phyloP scores from a whole-genome alignment of 2,797 vertebrate species.

The Megalops cyprinoides region DNA sequence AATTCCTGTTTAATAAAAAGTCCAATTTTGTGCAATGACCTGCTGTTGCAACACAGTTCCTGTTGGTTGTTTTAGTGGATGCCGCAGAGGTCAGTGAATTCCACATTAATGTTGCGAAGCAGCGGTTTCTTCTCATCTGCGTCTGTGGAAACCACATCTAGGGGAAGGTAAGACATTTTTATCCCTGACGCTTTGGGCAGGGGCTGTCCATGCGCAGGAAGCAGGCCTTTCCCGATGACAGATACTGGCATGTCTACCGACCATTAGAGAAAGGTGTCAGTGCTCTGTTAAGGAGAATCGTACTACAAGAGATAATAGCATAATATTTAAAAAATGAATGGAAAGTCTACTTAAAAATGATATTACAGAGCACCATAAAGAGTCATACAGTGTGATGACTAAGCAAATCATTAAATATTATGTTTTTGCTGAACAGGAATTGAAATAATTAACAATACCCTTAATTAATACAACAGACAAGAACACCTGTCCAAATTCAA shows the following conservation, averaged over 20 bases:
- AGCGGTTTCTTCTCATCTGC: conserved; percentile 38
- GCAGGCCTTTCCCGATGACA: background rate
- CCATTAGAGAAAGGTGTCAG: background rate
- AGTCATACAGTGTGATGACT: background rate
- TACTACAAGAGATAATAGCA: too few relatives aligned
- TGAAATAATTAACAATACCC: too few relatives aligned
- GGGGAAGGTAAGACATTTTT: conserved; percentile 41
- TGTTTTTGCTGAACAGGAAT: background rate
- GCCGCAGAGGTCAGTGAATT: conserved; percentile 37
- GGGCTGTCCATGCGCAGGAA: conserved; percentile 12
- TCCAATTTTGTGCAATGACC: background rate
- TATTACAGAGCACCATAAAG: background rate
- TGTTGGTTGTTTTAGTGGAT: conserved; percentile 25
- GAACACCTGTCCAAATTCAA: too few relatives aligned
- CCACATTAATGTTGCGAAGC: conserved; percentile 34
- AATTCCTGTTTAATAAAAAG: conserved; percentile 1
- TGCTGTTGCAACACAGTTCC: background rate
- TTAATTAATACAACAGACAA: too few relatives aligned
- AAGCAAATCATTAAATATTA: background rate
- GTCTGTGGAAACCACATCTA: conserved; percentile 41
- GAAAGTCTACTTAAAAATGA: background rate
- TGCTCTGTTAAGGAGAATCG: too few relatives aligned
- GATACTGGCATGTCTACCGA: background rate
- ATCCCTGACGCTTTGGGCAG: conserved; percentile 13
- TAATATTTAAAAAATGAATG: too few relatives aligned